A percentile compares a stretch with the other conserved stretches of the same genome.
phyloP scores from a whole-genome alignment of 2,888 invertebrate genomes.

The Andrena haemorrhoa region DNA sequence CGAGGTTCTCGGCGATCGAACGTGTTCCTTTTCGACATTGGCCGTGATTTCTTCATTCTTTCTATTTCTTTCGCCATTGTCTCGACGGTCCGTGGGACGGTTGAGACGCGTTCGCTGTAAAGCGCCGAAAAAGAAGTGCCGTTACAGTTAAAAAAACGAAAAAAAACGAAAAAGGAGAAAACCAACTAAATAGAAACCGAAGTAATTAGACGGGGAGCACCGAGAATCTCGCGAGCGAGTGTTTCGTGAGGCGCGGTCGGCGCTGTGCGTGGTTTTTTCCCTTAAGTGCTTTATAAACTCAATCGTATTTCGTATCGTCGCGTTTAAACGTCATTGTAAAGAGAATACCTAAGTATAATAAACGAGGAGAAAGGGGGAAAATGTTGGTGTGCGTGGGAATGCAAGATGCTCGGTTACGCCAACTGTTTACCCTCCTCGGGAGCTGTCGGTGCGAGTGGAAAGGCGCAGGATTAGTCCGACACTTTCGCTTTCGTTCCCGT shows the following conservation, averaged over 20 bases:
- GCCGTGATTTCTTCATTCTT: background rate
- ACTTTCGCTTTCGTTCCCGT: conserved; percentile 6
- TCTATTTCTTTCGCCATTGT: background rate
- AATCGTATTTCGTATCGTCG: conserved; percentile 76
- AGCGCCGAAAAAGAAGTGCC: conserved; percentile 33
- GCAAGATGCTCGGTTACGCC: conserved; percentile 1
- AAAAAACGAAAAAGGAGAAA: conserved; percentile 3
- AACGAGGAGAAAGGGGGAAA: conserved; percentile 2
- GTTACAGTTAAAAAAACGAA: conserved; percentile 20
- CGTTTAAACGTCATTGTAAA: conserved; percentile 52
- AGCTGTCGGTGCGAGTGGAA: background rate
- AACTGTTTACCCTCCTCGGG: background rate
- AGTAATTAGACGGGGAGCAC: conserved; percentile 27
- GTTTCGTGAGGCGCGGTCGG: conserved; percentile 64
- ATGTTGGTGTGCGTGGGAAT: conserved; percentile 7
- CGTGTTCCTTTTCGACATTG: conserved; percentile 35
- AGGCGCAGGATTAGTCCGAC: background rate
- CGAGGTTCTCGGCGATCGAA: conserved; percentile 62
- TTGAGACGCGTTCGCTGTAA: background rate
- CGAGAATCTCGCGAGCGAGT: conserved; percentile 69
- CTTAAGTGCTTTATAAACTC: conserved; percentile 83
- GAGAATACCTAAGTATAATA: conserved; percentile 33
- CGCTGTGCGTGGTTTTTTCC: conserved; percentile 80
- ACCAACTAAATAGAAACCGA: no score
- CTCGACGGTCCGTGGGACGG: background rate